Base-by-base conservation (phyloP, 2,888 invertebrate genomes). In the Chrysina gloriosa region DNA sequence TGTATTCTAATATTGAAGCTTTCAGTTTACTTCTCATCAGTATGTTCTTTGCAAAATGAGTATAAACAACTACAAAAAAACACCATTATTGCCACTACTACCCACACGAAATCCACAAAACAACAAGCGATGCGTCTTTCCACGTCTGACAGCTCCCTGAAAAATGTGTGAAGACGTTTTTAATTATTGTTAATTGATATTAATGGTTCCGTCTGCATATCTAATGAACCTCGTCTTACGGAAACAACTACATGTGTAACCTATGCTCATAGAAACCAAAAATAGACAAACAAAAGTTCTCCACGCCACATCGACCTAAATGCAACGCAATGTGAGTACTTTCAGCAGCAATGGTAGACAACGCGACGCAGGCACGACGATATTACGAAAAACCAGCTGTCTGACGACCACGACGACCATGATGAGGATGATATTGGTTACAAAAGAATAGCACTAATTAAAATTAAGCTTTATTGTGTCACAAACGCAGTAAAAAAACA, bases 141-240 rank as follows among this genome's bases (percentile, higher is more conserved):
- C n/a, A n/a, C 36, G 9, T 36, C 9, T 9, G 7, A 0, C 42
- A 19, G 6, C 21, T 1, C n/a, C 6, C 21, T 50, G 9, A 42
- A 64, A 64, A 50, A 48, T 39, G 50, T 64, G 14, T 9, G 23
- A 64, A 50, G 64, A 50, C 50, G 34, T 45, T 66, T 66, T 58
- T 66, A 66, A 66, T 66, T 66, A 56, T 47, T 47, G 66, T 66
- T 66, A 66, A 66, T 66, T 66, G 66, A 66, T 56, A 66, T 66
- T 66, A 66, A 66, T 66, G 66, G 48, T 58, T 45, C 42, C 56
- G 56, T 66, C 66, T 66, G 66, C 66, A 66, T 66, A 54, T 42
- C 14, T 66, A 66, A 66, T 66, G 66, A 66, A 39, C 45, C 45
- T 45, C 45, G 48, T 25, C 64, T 36, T 64, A 64, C 64, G 47